These are phyloP conservation scores for Myrmophylax atrothorax DNA, from an alignment of 2,113 vertebrate species.

Conservation along the genomic window DNA sequence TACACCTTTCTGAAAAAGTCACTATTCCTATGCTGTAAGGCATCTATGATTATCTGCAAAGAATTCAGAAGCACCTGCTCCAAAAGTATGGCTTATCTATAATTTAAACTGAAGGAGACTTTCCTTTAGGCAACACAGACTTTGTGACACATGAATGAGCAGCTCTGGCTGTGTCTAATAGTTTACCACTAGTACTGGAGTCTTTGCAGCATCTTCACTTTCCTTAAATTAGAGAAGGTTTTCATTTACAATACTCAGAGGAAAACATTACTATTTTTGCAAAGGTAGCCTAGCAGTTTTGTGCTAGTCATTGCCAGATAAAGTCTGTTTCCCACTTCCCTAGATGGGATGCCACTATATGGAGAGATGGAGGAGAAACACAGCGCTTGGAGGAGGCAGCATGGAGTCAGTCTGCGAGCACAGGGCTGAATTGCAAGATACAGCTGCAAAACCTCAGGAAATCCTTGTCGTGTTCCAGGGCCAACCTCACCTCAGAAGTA, in stretches of 20 bases:
- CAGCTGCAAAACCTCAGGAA: conserved; percentile 31
- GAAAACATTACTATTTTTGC: background rate
- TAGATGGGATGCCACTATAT: background rate
- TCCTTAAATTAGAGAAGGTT: background rate
- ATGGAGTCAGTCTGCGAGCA: background rate
- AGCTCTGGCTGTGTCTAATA: background rate
- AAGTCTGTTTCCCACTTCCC: background rate
- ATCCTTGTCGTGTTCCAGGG: conserved; percentile 7
- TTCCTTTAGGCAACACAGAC: conserved; percentile 5
- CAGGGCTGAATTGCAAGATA: background rate
- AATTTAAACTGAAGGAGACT: conserved; percentile 11
- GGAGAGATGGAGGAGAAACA: background rate
- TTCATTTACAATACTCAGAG: background rate
- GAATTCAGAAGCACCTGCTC: background rate
- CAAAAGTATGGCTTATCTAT: background rate
- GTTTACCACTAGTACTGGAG: background rate
- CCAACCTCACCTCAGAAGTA: background rate
- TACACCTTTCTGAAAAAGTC: background rate
- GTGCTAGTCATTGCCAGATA: background rate
- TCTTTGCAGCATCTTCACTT: background rate
- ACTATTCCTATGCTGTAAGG: background rate
- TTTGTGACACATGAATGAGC: background rate
- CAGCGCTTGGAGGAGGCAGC: background rate
- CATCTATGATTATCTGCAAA: background rate
- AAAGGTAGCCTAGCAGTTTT: background rate